A percentile compares a stretch with the other conserved stretches of the same genome.
These are phyloP conservation scores for Stomorhina lunata DNA, from an alignment of 2,888 invertebrate genomes.

Conservation along the genomic window DNA sequence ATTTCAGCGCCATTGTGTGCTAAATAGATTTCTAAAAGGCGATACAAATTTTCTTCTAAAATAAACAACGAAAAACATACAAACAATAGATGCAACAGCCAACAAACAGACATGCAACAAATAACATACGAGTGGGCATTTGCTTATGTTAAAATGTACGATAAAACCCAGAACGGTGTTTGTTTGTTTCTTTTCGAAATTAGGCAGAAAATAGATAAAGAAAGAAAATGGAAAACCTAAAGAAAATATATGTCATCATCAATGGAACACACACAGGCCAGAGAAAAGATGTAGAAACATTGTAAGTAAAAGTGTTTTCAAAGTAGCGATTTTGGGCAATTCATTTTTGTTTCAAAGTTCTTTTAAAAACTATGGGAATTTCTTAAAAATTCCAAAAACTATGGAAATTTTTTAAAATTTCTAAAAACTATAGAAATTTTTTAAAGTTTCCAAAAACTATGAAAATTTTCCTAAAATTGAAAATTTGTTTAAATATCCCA, in stretches of 20 bases:
- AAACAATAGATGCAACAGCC: constrained; percentile 29
- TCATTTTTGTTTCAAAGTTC: too few relatives aligned
- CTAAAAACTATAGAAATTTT: too few relatives aligned
- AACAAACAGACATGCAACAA: too few relatives aligned
- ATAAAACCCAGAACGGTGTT: constrained; percentile 31
- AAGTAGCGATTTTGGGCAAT: neutral
- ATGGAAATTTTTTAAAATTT: too few relatives aligned
- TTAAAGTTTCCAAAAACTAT: too few relatives aligned
- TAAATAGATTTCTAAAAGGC: constrained; percentile 78
- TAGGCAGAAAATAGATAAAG: constrained; percentile 21
- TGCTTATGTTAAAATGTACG: constrained; percentile 7
- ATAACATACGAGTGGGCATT: constrained; percentile 53
- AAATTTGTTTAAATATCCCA: too few relatives aligned
- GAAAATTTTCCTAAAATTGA: too few relatives aligned
- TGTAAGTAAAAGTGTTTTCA: neutral
- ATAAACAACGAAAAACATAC: constrained; percentile 31
- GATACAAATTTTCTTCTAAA: constrained; percentile 76
- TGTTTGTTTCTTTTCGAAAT: constrained; percentile 15
- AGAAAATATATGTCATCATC: constrained; percentile 57
- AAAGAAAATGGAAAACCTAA: too few relatives aligned
- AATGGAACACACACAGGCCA: constrained; percentile 46
- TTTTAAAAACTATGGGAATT: too few relatives aligned
- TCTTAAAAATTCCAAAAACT: too few relatives aligned
- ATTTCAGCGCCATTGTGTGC: constrained; percentile 78
- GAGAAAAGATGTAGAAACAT: neutral